phyloP scores from a whole-genome alignment of 2,113 vertebrate genomes.

The Salvelinus fontinalis region DNA sequence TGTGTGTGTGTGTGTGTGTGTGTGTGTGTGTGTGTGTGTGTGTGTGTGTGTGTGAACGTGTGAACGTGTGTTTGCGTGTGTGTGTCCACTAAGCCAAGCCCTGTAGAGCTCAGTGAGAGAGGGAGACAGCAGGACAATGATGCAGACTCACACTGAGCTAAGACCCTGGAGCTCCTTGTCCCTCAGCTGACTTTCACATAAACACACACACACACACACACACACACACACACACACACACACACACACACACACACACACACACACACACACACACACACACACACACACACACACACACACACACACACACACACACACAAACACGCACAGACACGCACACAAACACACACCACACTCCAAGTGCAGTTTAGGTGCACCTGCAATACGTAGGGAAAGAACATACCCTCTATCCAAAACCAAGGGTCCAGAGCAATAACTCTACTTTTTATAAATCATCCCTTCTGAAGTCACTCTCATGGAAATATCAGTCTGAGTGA shows the following conservation, averaged over 20 bases:
- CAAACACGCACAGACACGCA: slow-evolving; percentile 7
- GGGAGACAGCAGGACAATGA: slow-evolving; percentile 43
- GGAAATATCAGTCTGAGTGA: no score
- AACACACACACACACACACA: slow-evolving; percentile 7
- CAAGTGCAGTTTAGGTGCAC: neutral
- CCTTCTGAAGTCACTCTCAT: slow-evolving; percentile 18
- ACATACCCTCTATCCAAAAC: slow-evolving; percentile 33
- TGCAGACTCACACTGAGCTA: slow-evolving; percentile 35
- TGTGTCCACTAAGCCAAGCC: slow-evolving; percentile 49
- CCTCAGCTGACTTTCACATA: slow-evolving; percentile 58
- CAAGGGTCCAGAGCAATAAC: slow-evolving; percentile 60
- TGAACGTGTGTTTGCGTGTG: slow-evolving; percentile 17
- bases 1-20: neutral
- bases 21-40: slow-evolving; percentile 5
- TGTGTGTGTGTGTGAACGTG: neutral
- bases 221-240: slow-evolving; percentile 2
- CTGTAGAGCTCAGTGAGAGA: slow-evolving; percentile 44
- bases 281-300: slow-evolving; percentile 16
- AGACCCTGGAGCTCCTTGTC: slow-evolving; percentile 50
- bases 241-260: slow-evolving; percentile 13
- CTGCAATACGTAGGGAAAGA: neutral
- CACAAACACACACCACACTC: neutral
- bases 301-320: slow-evolving; percentile 17
- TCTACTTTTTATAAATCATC: slow-evolving; percentile 53
- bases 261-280: neutral